Percentiles rank a stretch among this genome's conserved stretches.
phyloP scores from a whole-genome alignment of 2,113 vertebrate genomes.

The Rutilus rutilus region DNA sequence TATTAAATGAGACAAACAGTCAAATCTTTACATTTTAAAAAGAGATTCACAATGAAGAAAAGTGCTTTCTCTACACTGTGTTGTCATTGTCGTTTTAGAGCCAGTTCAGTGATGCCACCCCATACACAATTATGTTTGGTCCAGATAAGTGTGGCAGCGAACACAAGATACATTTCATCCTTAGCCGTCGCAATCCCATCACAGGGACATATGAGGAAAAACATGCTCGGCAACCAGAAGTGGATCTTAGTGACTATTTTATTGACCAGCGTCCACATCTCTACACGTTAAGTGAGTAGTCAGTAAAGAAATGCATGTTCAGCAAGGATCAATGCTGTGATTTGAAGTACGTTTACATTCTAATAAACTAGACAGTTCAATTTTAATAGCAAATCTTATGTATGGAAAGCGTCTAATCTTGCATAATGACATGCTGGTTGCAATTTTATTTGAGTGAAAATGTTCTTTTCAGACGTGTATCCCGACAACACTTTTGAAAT shows the following conservation, averaged over 20 bases:
- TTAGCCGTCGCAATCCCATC: slow-evolving; percentile 55
- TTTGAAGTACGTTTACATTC: neutral
- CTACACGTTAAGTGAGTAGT: slow-evolving; percentile 62
- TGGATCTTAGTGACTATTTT: slow-evolving; percentile 62
- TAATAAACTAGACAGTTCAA: neutral
- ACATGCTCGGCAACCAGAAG: slow-evolving; percentile 57
- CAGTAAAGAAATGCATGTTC: neutral
- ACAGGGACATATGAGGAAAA: slow-evolving; percentile 61
- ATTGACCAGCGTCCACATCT: slow-evolving; percentile 59
- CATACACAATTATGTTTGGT: slow-evolving; percentile 68
- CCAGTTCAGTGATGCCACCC: slow-evolving; percentile 61
- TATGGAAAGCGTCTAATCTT: neutral
- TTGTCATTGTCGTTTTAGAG: slow-evolving; percentile 47
- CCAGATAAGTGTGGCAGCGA: slow-evolving; percentile 64
- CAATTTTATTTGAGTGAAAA: neutral
- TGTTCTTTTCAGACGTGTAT: slow-evolving; percentile 57
- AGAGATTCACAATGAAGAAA: too few relatives aligned
- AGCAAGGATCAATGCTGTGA: neutral
- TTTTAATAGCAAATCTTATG: neutral
- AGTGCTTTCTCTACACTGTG: neutral
- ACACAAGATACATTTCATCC: slow-evolving; percentile 65
- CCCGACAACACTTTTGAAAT: slow-evolving; percentile 65
- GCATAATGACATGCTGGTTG: neutral
- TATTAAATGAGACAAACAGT: neutral
- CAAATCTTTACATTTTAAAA: too few relatives aligned